phyloP scores from a whole-genome alignment of 2,797 vertebrate genomes.

The Geotria australis region DNA sequence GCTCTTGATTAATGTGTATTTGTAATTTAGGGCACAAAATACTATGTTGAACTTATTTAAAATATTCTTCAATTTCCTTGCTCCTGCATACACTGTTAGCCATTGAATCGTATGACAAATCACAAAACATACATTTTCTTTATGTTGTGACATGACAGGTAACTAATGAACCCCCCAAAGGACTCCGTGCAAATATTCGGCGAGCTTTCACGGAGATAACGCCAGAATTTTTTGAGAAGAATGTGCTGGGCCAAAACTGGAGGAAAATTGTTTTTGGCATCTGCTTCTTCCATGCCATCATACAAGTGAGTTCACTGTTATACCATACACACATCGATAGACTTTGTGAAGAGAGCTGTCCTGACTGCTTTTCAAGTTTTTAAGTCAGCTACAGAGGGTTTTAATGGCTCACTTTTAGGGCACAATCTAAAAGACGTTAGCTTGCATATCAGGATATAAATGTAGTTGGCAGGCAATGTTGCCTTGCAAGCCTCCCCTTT shows the following conservation, averaged over 20 bases:
- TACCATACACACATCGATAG: too few relatives aligned
- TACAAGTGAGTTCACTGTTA: conserved; percentile 13
- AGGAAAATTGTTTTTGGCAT: conserved; percentile 31
- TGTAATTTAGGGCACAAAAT: background rate
- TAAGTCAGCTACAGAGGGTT: too few relatives aligned
- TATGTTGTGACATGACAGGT: conserved; percentile 10
- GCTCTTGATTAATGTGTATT: background rate
- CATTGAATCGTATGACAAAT: background rate
- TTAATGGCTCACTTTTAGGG: too few relatives aligned
- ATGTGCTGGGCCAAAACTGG: conserved; percentile 18
- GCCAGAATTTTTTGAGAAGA: conserved; percentile 24
- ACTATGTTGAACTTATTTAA: background rate
- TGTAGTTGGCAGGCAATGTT: too few relatives aligned
- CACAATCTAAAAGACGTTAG: too few relatives aligned
- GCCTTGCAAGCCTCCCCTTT: too few relatives aligned
- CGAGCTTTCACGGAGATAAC: conserved; percentile 29
- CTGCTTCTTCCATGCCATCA: conserved; percentile 31
- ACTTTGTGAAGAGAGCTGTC: too few relatives aligned
- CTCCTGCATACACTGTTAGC: background rate
- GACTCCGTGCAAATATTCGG: conserved; percentile 27
- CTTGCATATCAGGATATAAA: too few relatives aligned
- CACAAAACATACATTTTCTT: background rate
- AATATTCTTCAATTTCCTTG: conserved; percentile 1
- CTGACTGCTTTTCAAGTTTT: too few relatives aligned
- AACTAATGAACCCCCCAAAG: conserved; percentile 35